phyloP scores from a whole-genome alignment of 2,888 invertebrate genomes.

The Stegophylla sp. region DNA sequence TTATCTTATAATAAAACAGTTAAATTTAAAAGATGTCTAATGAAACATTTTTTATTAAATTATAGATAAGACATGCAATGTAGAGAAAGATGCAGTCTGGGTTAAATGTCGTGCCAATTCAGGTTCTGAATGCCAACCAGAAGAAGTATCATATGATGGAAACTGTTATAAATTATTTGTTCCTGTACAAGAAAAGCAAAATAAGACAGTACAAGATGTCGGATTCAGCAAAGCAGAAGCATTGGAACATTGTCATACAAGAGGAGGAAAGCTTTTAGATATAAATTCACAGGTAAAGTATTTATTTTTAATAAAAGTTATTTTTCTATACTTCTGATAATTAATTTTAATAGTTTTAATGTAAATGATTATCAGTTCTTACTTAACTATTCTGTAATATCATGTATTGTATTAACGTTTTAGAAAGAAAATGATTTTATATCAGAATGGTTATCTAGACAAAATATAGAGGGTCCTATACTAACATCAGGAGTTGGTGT shows the following conservation, averaged over 20 bases:
- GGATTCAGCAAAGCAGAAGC: conserved; percentile 66
- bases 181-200: conserved; percentile 62
- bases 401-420: conserved; percentile 47
- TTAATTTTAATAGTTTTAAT: background rate
- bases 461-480: conserved; percentile 65
- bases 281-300: conserved; percentile 65
- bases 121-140: conserved; percentile 66
- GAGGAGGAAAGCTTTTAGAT: conserved; percentile 66
- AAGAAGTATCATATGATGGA: conserved; percentile 67
- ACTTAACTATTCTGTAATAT: conserved; percentile 5
- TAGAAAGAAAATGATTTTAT: conserved; percentile 69
- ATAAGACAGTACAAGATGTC: conserved; percentile 62
- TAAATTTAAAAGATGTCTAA: background rate
- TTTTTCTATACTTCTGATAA: conserved; percentile 14
- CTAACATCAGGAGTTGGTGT: conserved; percentile 68
- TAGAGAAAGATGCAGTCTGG: conserved; percentile 65
- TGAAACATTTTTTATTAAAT: background rate
- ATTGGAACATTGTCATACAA: conserved; percentile 65
- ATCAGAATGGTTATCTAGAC: conserved; percentile 67
- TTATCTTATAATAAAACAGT: no score
- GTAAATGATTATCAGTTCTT: background rate
- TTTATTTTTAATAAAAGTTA: background rate
- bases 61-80: conserved; percentile 63
- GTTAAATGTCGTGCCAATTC: conserved; percentile 65
- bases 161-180: conserved; percentile 68